Evolutionary conservation across 1,140 invertebrate species (phyloP).

Genomic region (Ceratitis capitata): DNA sequence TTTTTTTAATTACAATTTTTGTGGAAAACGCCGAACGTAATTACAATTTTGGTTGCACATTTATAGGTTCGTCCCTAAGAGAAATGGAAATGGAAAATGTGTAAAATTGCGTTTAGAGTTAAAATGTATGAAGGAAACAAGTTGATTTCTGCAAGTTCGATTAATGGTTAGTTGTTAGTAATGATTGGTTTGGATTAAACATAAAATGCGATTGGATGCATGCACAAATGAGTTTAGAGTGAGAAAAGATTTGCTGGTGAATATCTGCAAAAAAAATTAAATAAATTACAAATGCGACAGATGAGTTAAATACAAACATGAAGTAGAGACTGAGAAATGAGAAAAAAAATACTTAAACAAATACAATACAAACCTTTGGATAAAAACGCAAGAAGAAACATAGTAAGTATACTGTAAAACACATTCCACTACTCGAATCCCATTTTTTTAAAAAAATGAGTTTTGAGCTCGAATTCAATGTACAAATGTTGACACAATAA

Average conservation of each 20-base stretch:
- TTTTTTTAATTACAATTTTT: not conserved
- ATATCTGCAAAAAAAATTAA: slow-evolving; percentile 34
- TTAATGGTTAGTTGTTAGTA: not conserved
- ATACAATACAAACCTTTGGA: slow-evolving; percentile 18
- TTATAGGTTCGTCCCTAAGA: slow-evolving; percentile 26
- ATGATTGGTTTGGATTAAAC: not conserved
- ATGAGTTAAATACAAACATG: not conserved
- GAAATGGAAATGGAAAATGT: slow-evolving; percentile 22
- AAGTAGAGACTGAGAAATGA: not conserved
- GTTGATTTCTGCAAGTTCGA: not conserved
- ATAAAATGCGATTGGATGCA: not conserved
- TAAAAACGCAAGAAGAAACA: not conserved
- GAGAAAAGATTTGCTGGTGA: slow-evolving; percentile 36
- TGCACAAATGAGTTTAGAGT: slow-evolving; percentile 31
- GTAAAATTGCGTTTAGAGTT: not conserved
- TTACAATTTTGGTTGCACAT: slow-evolving; percentile 30
- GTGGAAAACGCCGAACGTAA: not conserved
- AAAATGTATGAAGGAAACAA: not conserved
- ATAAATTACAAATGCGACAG: not conserved
- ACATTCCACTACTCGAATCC: not conserved
- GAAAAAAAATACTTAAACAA: not conserved
- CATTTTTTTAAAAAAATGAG: not conserved
- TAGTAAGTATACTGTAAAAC: not conserved
- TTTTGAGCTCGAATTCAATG: not conserved
- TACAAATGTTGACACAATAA: not conserved